Evolutionary conservation across 2,113 vertebrate species (phyloP), one percentile per base, ranked within the genome.

Genomic region (Phocoena sinus): DNA sequence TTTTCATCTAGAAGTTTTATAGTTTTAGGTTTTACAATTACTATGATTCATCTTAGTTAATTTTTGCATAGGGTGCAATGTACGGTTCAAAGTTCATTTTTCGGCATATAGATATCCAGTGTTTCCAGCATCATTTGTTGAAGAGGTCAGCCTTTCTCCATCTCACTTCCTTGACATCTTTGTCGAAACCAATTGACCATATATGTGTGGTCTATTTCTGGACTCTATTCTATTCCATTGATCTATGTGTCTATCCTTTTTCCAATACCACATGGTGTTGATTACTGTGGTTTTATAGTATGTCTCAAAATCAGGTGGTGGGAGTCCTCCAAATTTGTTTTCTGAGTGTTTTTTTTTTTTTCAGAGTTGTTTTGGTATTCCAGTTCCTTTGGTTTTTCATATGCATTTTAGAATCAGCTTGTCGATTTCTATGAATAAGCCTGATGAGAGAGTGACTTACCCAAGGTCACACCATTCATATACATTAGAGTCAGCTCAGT

Each of bases 1-100:
- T 63, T 82, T 95, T 68, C 73, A 73, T 97, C 81, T 73, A 91
- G 17, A 77, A n/a, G 36, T 92, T 84, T 94, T 73, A 65, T 12
- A 23, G 3, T 28, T 62, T 81, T 20, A 56, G 58, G 47, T 60
- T 83, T 94, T 67, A 82, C 1, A 36, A 60, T 62, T 31, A 81
- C n/a, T 80, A 14, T 8, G 1, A 71, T 85, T 21, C 31, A 76
- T 76, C 77, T 91, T 68, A 71, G 62, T 26, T 70, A 14, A 81
- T 41, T 36, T 90, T 33, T 71, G 9, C 14, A 25, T 47, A n/a
- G 8, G 15, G 33, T 31, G 1, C 63, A 50, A 94, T 4, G 18
- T 62, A 41, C 53, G 8, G 38, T 25, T 74, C 56, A 73, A 85
- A 83, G 31, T 89, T 88, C 21, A 44, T 65, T 53, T 93, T 50